Conservation (phyloP, 1,140 invertebrate genomes). For the Gryllus bimaculatus region DNA sequence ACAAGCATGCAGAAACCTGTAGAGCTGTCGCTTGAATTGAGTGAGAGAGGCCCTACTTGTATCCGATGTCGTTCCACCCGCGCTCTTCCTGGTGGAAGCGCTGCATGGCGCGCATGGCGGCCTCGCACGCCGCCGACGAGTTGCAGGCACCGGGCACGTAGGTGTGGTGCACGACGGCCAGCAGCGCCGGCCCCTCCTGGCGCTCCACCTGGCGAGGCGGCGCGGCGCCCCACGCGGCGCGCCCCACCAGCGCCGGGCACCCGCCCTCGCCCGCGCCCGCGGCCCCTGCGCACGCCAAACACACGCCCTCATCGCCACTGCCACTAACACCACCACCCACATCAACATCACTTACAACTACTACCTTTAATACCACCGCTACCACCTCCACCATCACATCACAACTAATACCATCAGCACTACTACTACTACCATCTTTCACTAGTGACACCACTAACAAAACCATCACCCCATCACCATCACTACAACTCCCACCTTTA, state of each 20-base stretch:
- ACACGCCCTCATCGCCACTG: too few relatives aligned
- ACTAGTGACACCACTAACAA: too few relatives aligned
- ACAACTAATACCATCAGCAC: too few relatives aligned
- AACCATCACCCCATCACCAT: too few relatives aligned
- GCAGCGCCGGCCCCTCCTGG: constrained; percentile 26
- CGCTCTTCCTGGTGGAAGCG: constrained; percentile 35
- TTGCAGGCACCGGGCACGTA: constrained; percentile 29
- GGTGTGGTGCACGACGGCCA: constrained; percentile 35
- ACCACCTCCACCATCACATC: too few relatives aligned
- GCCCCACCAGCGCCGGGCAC: not conserved
- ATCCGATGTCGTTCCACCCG: constrained; percentile 36
- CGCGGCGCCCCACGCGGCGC: constrained; percentile 3
- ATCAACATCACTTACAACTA: too few relatives aligned
- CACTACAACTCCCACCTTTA: too few relatives aligned
- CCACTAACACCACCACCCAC: too few relatives aligned
- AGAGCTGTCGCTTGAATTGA: too few relatives aligned
- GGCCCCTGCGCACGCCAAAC: constrained; percentile 39
- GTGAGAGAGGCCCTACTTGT: constrained; percentile 26
- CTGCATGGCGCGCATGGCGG: constrained; percentile 31
- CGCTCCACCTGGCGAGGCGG: not conserved
- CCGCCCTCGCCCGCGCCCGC: not conserved
- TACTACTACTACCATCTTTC: too few relatives aligned
- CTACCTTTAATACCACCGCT: too few relatives aligned
- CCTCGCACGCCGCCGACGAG: constrained; percentile 28
- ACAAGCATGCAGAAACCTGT: too few relatives aligned